phyloP scores from a whole-genome alignment of 2,888 invertebrate genomes.

The Odiellus spinosus region DNA sequence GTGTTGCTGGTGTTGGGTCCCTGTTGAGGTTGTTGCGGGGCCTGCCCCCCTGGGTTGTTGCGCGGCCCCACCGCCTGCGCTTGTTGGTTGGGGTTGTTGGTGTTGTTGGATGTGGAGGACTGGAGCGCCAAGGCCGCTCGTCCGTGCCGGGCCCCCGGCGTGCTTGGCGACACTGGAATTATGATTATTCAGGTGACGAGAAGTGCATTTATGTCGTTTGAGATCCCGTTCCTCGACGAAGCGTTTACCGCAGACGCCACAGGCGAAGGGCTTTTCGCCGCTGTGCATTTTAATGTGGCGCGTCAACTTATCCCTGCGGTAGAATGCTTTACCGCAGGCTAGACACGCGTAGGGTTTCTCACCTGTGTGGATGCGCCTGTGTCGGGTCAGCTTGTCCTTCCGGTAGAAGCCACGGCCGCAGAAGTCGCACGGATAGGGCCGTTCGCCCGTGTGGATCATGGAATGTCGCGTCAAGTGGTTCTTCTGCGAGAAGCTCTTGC shows the following conservation, averaged over 20 bases:
- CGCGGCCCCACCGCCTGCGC: constrained; percentile 5
- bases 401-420: constrained; percentile 23
- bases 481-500: constrained; percentile 22
- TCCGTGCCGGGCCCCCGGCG: constrained; percentile 1
- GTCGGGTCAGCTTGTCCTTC: constrained; percentile 22
- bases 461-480: constrained; percentile 22
- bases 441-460: constrained; percentile 23
- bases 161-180: constrained; percentile 7
- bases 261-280: constrained; percentile 17
- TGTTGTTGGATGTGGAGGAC: constrained; percentile 7
- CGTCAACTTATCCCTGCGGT: constrained; percentile 16
- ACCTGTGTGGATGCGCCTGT: constrained; percentile 19
- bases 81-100: constrained; percentile 12
- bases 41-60: constrained; percentile 8
- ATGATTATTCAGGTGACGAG: constrained; percentile 13
- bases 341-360: constrained; percentile 14
- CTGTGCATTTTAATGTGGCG: constrained; percentile 18
- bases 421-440: constrained; percentile 22
- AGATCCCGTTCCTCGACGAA: constrained; percentile 17
- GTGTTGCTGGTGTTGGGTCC: constrained; percentile 14
- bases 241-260: constrained; percentile 15
- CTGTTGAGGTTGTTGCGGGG: constrained; percentile 1
- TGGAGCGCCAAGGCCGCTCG: constrained; percentile 3
- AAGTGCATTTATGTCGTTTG: constrained; percentile 16
- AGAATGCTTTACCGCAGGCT: constrained; percentile 17